Conservation (phyloP, 2,797 vertebrate species). For the Tragelaphus eurycerus region DNA sequence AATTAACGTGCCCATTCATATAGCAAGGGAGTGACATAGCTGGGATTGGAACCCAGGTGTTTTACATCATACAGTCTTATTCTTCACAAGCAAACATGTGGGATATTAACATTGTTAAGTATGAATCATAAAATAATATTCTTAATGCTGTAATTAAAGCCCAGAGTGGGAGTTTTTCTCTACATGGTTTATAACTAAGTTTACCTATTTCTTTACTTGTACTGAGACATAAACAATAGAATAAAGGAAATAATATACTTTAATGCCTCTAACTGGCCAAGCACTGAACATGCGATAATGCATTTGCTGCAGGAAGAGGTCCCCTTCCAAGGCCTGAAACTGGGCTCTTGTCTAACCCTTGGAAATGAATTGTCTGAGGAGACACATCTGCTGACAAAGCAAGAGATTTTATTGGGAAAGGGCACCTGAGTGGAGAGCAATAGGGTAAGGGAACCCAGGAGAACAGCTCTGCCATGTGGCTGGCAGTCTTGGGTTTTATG, state of each 20-base stretch:
- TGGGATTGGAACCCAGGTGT: not conserved
- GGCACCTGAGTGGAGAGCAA: not conserved
- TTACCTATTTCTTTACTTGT: not conserved
- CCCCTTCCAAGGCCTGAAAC: not conserved
- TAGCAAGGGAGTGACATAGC: not conserved
- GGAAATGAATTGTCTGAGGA: not conserved
- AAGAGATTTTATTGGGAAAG: not conserved
- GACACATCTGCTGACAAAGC: not conserved
- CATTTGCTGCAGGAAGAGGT: not conserved
- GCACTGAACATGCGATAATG: not conserved
- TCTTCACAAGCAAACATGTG: not conserved
- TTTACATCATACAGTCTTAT: not conserved
- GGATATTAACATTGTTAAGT: not conserved
- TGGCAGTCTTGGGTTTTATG: not conserved
- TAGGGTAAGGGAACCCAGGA: not conserved
- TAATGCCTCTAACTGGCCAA: not conserved
- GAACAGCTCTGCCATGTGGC: not conserved
- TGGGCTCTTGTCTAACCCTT: not conserved
- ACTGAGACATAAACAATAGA: not conserved
- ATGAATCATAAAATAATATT: not conserved
- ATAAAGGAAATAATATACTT: not conserved
- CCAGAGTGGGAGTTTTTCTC: not conserved
- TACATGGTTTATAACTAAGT: not conserved
- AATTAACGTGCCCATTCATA: not conserved
- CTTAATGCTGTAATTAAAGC: not conserved